Conservation (phyloP, 64 coral and sea anemone species). For the Montipora foliosa region DNA sequence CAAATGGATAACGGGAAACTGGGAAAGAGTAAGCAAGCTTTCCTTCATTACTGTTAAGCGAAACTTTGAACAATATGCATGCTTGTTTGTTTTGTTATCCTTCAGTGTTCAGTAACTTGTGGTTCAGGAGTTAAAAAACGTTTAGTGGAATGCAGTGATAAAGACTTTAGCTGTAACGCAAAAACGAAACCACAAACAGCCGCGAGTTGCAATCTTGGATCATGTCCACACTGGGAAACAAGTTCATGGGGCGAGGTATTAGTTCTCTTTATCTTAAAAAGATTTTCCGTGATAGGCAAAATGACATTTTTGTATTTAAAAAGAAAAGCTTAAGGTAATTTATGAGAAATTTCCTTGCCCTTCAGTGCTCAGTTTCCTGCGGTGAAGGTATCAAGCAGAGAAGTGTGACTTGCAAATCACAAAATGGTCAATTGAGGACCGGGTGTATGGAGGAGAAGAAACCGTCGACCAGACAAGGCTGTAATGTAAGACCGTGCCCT, state of each 20-base stretch:
- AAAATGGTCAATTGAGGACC: not conserved
- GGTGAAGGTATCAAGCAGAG: constrained; percentile 5
- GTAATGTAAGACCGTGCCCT: constrained; percentile 48
- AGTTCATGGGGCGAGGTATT: constrained; percentile 66
- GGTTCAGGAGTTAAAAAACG: constrained; percentile 35
- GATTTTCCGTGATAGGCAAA: too few relatives aligned
- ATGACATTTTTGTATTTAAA: too few relatives aligned
- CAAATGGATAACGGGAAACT: constrained; percentile 39
- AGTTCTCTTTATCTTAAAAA: not conserved
- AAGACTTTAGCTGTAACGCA: constrained; percentile 26
- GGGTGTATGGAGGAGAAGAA: constrained; percentile 21
- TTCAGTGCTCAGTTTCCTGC: constrained; percentile 55
- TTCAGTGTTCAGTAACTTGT: constrained; percentile 72
- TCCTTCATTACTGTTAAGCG: not conserved
- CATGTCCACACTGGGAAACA: constrained; percentile 63
- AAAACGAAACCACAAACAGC: constrained; percentile 36
- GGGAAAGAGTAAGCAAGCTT: constrained; percentile 22
- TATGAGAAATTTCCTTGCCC: not conserved
- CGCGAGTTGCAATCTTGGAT: constrained; percentile 12
- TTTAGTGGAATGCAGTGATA: constrained; percentile 22
- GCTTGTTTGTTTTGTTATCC: not conserved
- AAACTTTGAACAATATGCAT: too few relatives aligned
- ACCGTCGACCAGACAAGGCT: not conserved
- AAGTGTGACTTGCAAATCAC: constrained; percentile 32
- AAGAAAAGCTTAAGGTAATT: too few relatives aligned